Conservation (phyloP, 2,888 invertebrate genomes). For the Drosophila setosimentum region DNA sequence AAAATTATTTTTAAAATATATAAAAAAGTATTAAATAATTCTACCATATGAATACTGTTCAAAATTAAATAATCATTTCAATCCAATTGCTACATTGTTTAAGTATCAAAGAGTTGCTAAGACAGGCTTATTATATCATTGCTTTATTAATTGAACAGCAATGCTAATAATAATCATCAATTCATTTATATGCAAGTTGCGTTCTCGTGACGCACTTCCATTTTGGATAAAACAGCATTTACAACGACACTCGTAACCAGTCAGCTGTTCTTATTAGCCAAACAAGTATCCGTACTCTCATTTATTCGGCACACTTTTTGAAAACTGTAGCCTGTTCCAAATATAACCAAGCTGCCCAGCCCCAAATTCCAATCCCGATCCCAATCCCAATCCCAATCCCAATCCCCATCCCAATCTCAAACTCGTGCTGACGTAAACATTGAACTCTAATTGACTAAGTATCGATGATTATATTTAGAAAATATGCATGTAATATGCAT, state of each 20-base stretch:
- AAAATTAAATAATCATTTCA: not conserved
- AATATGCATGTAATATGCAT: conserved; percentile 8
- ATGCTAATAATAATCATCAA: conserved; percentile 33
- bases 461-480: conserved; percentile 23
- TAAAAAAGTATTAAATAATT: not conserved
- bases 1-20: not conserved
- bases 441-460: conserved; percentile 9
- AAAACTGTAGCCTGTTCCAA: conserved; percentile 31
- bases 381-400: conserved; percentile 4
- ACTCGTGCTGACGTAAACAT: conserved; percentile 59
- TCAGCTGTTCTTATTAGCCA: conserved; percentile 17
- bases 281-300: conserved; percentile 13
- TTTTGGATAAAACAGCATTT: conserved; percentile 8
- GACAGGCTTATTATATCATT: not conserved
- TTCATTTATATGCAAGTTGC: conserved; percentile 34
- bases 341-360: conserved; percentile 29
- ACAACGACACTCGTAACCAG: conserved; percentile 18
- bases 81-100: not conserved
- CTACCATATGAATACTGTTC: not conserved
- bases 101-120: not conserved
- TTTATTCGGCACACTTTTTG: conserved; percentile 63
- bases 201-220: conserved; percentile 31
- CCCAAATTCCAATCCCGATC: conserved; percentile 9
- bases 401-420: no score
- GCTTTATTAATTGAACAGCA: conserved; percentile 7